Evolutionary conservation across 2,888 invertebrate species (phyloP).

Genomic region (Choreutis nemorana): DNA sequence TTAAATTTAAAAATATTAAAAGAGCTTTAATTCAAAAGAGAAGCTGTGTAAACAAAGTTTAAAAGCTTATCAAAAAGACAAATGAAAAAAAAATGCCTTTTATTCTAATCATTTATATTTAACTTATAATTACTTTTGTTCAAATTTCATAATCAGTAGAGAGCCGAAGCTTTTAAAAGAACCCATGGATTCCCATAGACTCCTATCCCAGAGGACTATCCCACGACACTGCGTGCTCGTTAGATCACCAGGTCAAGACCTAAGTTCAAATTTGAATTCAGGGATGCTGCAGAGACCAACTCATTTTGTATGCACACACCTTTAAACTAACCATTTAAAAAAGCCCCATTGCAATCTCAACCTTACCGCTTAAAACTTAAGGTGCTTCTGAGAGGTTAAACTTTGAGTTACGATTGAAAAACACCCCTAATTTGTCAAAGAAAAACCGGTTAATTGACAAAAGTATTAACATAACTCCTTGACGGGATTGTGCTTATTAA

Average conservation of each 20-base stretch:
- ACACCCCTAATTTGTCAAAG: conserved; percentile 52
- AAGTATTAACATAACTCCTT: conserved; percentile 64
- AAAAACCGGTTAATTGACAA: conserved; percentile 52
- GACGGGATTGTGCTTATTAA: conserved; percentile 57
- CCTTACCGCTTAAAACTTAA: conserved; percentile 15
- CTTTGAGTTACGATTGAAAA: conserved; percentile 10
- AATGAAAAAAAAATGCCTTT: too few species aligned
- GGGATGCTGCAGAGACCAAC: conserved; percentile 51
- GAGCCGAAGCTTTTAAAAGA: background rate
- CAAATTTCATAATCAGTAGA: too few species aligned
- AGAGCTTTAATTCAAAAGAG: too few species aligned
- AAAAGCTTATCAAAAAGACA: too few species aligned
- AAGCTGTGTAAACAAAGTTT: too few species aligned
- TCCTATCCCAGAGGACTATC: conserved; percentile 29
- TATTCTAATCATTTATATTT: too few species aligned
- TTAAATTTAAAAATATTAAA: too few species aligned
- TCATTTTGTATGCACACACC: conserved; percentile 61
- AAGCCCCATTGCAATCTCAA: conserved; percentile 13
- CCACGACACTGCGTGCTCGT: conserved; percentile 48
- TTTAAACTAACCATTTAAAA: conserved; percentile 16
- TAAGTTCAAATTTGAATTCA: conserved; percentile 45
- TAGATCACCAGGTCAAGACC: conserved; percentile 50
- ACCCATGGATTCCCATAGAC: conserved; percentile 44
- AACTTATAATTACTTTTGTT: too few species aligned
- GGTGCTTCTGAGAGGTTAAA: too few species aligned